These are phyloP conservation scores for Baccha elongata DNA, from an alignment of 2,888 invertebrate genomes.

Conservation along the genomic window DNA sequence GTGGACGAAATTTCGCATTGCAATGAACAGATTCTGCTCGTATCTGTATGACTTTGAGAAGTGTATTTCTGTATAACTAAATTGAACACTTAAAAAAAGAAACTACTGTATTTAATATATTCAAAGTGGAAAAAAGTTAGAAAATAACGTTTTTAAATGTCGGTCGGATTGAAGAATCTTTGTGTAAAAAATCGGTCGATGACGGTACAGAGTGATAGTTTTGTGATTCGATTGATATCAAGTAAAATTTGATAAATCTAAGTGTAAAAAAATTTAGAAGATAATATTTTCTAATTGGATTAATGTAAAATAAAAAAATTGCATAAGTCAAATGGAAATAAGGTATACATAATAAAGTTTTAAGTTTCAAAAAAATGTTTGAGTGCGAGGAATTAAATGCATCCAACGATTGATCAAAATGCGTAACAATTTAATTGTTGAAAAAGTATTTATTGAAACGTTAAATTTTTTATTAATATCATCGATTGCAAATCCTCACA, in stretches of 20 bases:
- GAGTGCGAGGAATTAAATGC: constrained; percentile 70
- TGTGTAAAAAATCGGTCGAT: not conserved
- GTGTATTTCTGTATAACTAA: not conserved
- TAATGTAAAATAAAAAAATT: not conserved
- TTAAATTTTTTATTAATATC: constrained; percentile 76
- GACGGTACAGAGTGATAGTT: not conserved
- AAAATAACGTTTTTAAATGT: no score
- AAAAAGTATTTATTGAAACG: constrained; percentile 76
- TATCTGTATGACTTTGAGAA: constrained; percentile 1
- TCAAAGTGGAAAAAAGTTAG: not conserved
- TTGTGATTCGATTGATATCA: no score
- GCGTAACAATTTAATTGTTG: constrained; percentile 77
- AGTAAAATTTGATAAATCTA: no score
- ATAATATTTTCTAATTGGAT: no score
- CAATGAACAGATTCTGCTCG: not conserved
- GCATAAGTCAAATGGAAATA: constrained; percentile 11
- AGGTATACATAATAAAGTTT: not conserved
- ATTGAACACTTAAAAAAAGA: not conserved
- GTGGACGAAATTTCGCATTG: not conserved
- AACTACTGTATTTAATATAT: not conserved
- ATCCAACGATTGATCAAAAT: constrained; percentile 76
- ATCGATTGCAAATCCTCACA: constrained; percentile 75
- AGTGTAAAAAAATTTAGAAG: no score
- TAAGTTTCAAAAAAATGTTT: constrained; percentile 59
- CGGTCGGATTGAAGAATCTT: no score